A percentile compares a stretch with the other conserved stretches of the same genome.
Evolutionary conservation across 2,888 invertebrate species (phyloP).

Genomic region (Pyrgus malvae): DNA sequence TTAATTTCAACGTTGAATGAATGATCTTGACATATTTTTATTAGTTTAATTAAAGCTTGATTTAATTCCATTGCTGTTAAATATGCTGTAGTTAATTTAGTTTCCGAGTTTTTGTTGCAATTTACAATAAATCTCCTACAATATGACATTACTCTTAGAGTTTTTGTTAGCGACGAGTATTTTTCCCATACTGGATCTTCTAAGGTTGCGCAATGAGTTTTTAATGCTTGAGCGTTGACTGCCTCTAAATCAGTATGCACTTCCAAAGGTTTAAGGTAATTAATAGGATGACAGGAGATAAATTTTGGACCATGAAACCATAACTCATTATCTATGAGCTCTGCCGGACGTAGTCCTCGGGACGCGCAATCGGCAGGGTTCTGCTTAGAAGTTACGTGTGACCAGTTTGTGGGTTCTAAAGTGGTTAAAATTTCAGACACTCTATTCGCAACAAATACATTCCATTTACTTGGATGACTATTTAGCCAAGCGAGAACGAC

Average conservation of each 20-base stretch:
- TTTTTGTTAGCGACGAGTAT: constrained; percentile 5
- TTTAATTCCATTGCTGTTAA: neutral
- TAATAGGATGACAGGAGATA: neutral
- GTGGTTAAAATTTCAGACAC: neutral
- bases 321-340: neutral
- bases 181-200: neutral
- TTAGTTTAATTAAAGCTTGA: neutral
- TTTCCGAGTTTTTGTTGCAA: neutral
- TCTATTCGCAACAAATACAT: neutral
- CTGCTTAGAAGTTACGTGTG: neutral
- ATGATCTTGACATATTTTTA: neutral
- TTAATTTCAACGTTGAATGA: neutral
- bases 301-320: constrained; percentile 10
- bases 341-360: neutral
- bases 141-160: constrained; percentile 6
- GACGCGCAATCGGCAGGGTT: constrained; percentile 2
- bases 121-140: constrained; percentile 2
- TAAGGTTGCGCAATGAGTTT: neutral
- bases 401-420: neutral
- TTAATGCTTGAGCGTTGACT: too few relatives aligned
- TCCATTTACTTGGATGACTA: neutral
- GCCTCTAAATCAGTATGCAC: neutral
- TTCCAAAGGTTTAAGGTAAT: neutral
- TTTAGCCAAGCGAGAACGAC: constrained; percentile 2
- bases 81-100: neutral